phyloP scores from a whole-genome alignment of 2,888 invertebrate genomes.

The Clitarchus hookeri region DNA sequence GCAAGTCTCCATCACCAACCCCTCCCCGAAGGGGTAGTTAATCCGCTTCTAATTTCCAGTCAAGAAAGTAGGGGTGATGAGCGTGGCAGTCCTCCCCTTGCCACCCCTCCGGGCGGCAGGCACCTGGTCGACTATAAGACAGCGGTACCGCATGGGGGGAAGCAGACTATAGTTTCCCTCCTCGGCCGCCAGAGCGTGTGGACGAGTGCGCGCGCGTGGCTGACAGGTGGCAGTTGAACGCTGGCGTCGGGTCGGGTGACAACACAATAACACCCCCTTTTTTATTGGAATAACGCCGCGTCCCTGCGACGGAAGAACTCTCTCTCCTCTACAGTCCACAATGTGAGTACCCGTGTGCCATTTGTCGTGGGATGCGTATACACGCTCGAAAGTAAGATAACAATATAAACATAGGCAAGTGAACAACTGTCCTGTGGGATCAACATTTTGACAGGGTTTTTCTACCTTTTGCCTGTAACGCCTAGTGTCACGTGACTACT shows the following conservation, averaged over 20 bases:
- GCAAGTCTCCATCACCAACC: too few species aligned
- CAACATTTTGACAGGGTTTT: too few species aligned
- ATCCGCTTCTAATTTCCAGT: background rate
- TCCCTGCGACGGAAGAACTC: background rate
- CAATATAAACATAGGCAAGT: too few species aligned
- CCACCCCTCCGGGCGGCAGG: background rate
- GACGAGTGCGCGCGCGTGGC: background rate
- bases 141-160: background rate
- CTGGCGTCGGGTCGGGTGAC: background rate
- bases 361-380: background rate
- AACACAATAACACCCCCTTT: background rate
- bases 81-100: background rate
- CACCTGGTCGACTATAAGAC: background rate
- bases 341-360: background rate
- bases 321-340: background rate
- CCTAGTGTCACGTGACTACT: too few species aligned
- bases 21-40: background rate
- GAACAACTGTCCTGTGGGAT: too few species aligned
- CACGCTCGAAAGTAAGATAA: too few species aligned
- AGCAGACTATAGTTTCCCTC: background rate
- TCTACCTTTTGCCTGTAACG: too few species aligned
- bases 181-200: conserved; percentile 3
- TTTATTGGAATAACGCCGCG: background rate
- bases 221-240: background rate
- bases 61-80: background rate